A percentile compares a stretch with the other conserved stretches of the same genome.
phyloP scores from a whole-genome alignment of 2,797 vertebrate genomes.

The Characodon lateralis region DNA sequence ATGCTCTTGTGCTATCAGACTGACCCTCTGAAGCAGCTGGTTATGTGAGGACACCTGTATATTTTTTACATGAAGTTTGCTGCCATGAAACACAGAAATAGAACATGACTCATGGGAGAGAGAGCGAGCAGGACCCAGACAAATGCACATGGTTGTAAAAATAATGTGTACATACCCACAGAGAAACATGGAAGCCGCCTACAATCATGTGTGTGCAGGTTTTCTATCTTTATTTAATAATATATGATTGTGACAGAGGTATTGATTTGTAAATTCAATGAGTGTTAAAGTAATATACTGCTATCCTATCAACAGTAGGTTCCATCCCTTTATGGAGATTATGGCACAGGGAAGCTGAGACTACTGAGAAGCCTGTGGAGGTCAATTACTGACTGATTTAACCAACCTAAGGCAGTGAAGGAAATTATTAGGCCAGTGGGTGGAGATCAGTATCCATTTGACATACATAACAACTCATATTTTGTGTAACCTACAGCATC shows the following conservation, averaged over 20 bases:
- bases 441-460: neutral
- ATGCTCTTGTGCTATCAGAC: slow-evolving; percentile 3
- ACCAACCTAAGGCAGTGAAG: neutral
- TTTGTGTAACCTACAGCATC: neutral
- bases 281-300: neutral
- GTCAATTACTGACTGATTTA: neutral
- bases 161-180: neutral
- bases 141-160: slow-evolving; percentile 3
- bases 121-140: neutral
- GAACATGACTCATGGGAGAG: slow-evolving; percentile 41
- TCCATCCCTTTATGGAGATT: neutral
- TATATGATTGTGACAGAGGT: neutral
- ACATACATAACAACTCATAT: slow-evolving; percentile 2
- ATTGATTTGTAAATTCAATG: neutral
- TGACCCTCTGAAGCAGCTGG: slow-evolving; percentile 24
- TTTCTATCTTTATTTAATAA: neutral
- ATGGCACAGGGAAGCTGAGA: neutral
- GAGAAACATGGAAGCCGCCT: neutral
- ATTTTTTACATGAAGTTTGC: slow-evolving; percentile 24
- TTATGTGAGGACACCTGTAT: slow-evolving; percentile 13
- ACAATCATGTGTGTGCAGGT: neutral
- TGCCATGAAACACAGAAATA: slow-evolving; percentile 25
- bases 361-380: neutral
- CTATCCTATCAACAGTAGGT: neutral
- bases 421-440: neutral